Conservation (phyloP, 2,797 vertebrate genomes). For the Pempheris klunzingeri region DNA sequence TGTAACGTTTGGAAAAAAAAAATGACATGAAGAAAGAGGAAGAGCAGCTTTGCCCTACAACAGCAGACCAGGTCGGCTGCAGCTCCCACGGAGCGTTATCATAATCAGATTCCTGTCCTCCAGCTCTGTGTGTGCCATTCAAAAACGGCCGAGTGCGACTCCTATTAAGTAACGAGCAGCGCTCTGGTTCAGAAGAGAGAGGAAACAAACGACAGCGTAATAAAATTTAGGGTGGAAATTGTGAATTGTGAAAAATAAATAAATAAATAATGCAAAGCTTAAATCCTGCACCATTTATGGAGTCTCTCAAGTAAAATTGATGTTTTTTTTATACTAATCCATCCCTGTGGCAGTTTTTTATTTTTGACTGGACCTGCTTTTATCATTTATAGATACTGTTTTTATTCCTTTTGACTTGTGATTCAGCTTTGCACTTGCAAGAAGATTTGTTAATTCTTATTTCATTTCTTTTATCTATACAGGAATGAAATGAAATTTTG, state of each 20-base stretch:
- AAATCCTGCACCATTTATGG: constrained; percentile 14
- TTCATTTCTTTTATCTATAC: not conserved
- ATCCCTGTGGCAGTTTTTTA: constrained; percentile 25
- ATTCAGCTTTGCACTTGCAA: not conserved
- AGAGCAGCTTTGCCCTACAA: constrained; percentile 74
- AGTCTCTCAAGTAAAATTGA: constrained; percentile 28
- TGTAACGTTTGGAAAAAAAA: constrained; percentile 81
- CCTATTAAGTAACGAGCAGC: constrained; percentile 48
- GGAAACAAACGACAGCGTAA: constrained; percentile 11
- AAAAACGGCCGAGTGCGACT: constrained; percentile 25
- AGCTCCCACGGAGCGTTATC: constrained; percentile 62
- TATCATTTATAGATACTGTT: constrained; percentile 14
- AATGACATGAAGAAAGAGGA: constrained; percentile 75
- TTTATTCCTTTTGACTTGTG: not conserved
- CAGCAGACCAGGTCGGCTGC: constrained; percentile 68
- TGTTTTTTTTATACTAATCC: constrained; percentile 38
- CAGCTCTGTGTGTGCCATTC: constrained; percentile 63
- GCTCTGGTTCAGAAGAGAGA: constrained; percentile 20
- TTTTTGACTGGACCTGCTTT: constrained; percentile 13
- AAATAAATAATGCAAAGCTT: not conserved
- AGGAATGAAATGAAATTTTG: not conserved
- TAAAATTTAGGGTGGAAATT: not conserved
- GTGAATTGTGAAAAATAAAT: not conserved
- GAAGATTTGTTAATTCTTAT: not conserved
- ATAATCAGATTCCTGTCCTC: constrained; percentile 77